These are phyloP conservation scores for Electrona antarctica DNA, from an alignment of 2,113 vertebrate genomes.

Conservation along the genomic window DNA sequence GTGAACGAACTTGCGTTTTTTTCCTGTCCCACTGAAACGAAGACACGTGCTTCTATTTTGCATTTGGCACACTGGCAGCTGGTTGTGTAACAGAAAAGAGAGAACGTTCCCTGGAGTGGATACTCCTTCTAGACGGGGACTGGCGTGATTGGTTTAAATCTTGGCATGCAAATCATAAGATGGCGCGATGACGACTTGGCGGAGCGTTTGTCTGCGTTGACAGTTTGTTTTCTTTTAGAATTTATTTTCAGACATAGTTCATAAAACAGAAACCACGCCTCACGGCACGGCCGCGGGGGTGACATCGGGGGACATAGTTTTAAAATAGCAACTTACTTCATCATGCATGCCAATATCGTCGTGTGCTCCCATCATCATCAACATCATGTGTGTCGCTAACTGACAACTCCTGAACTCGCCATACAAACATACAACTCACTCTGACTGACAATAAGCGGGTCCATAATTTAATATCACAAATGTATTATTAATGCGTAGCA, in stretches of 20 bases:
- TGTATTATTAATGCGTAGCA: too few species aligned
- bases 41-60: constrained; percentile 69
- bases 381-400: not conserved
- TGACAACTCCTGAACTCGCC: too few species aligned
- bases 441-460: too few species aligned
- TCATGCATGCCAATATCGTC: not conserved
- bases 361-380: constrained; percentile 1
- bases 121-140: constrained; percentile 12
- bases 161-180: not conserved
- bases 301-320: constrained; percentile 15
- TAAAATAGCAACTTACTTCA: constrained; percentile 50
- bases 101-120: not conserved
- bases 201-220: too few species aligned
- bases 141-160: constrained; percentile 42
- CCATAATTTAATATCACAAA: too few species aligned
- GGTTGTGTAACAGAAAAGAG: constrained; percentile 61
- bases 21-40: constrained; percentile 38
- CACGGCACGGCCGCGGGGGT: too few species aligned
- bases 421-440: too few species aligned
- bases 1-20: constrained; percentile 1
- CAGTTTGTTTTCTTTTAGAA: too few species aligned
- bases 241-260: too few species aligned
- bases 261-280: too few species aligned
- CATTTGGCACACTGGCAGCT: constrained; percentile 13
- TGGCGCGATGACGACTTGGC: constrained; percentile 19